These are phyloP conservation scores for Antrozous pallidus DNA, from an alignment of 2,797 vertebrate species.

Conservation along the genomic window DNA sequence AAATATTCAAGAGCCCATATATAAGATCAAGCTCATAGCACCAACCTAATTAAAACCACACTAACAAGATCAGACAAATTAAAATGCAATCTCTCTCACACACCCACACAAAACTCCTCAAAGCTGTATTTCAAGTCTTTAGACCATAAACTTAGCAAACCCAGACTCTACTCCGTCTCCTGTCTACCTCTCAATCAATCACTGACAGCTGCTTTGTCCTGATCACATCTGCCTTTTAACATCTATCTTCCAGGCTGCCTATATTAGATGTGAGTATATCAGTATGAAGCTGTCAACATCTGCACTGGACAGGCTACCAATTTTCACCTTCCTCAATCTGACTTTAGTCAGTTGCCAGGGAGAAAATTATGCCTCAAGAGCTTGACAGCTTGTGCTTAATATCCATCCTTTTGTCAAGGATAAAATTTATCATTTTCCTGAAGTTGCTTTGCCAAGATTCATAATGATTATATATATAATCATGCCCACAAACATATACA, in stretches of 20 bases:
- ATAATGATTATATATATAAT: not conserved
- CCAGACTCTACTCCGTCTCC: not conserved
- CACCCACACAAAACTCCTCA: conserved; percentile 12
- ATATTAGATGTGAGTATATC: not conserved
- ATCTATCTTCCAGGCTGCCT: not conserved
- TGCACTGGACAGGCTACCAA: conserved; percentile 52
- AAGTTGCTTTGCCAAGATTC: conserved; percentile 17
- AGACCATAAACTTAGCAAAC: conserved; percentile 30
- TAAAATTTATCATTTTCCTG: conserved; percentile 49
- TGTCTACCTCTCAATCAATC: conserved; percentile 13
- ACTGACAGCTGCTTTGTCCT: conserved; percentile 42
- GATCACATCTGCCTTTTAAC: conserved; percentile 42
- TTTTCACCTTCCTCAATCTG: conserved; percentile 55
- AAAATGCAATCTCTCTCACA: conserved; percentile 45
- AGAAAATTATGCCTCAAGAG: conserved; percentile 45
- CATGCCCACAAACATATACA: too few relatives aligned
- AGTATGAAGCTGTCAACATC: conserved; percentile 38
- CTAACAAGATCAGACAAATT: conserved; percentile 38
- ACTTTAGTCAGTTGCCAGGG: conserved; percentile 37
- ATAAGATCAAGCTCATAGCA: conserved; percentile 31
- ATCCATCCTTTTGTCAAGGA: conserved; percentile 27
- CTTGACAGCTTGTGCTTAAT: conserved; percentile 39
- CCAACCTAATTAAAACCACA: conserved; percentile 47
- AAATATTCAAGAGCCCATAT: conserved; percentile 36
- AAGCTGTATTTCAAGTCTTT: conserved; percentile 19